Evolutionary conservation across 2,113 vertebrate species (phyloP).

Genomic region (Myotis brandtii): DNA sequence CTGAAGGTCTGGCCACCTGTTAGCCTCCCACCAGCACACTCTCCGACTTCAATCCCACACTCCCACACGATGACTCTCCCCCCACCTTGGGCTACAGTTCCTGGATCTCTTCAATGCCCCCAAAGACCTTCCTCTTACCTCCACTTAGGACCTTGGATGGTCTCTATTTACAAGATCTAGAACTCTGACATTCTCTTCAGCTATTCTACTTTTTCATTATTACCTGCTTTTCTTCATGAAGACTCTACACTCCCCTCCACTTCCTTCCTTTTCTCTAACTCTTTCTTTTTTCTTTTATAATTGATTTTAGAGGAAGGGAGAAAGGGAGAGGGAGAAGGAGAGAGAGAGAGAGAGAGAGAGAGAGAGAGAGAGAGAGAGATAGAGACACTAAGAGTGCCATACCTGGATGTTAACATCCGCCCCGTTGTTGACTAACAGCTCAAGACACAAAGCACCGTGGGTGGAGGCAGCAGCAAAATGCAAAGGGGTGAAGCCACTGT

Average conservation of each 20-base stretch:
- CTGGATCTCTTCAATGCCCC: neutral
- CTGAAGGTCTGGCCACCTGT: fast-evolving
- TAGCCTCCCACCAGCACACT: neutral
- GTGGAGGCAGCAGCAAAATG: slow-evolving; percentile 98
- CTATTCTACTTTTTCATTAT: neutral
- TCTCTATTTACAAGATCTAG: neutral
- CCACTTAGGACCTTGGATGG: neutral
- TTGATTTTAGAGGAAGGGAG: too few species aligned
- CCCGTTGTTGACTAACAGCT: slow-evolving; percentile 96
- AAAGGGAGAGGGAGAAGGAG: too few species aligned
- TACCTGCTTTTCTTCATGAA: neutral
- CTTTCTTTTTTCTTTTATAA: neutral
- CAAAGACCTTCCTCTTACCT: neutral
- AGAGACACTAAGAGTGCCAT: neutral
- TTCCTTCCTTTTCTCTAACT: neutral
- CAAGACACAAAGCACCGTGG: slow-evolving; percentile 95
- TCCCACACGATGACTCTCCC: neutral
- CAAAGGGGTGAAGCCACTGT: slow-evolving; percentile 96
- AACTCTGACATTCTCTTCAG: neutral
- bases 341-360: neutral
- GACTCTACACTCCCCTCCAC: neutral
- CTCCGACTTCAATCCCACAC: neutral
- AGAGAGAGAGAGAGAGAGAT: neutral
- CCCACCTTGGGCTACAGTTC: neutral
- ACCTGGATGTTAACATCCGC: slow-evolving; percentile 98